phyloP scores from a whole-genome alignment of 30 jellyfish, hydroid and myxozoan genomes.

The Aurelia sp. region DNA sequence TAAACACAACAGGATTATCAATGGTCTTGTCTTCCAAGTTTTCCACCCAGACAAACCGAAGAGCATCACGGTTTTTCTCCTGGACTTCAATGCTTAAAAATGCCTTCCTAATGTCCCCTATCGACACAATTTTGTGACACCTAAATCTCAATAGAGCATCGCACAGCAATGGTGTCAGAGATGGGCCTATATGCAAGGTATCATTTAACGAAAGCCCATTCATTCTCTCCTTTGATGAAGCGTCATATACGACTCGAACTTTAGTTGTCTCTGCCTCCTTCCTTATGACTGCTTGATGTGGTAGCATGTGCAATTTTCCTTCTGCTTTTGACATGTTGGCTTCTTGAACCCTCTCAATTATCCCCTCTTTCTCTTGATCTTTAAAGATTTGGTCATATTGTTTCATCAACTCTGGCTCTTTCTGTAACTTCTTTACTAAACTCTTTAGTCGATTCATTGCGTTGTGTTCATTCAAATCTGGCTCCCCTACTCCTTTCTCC shows the following conservation, averaged over 20 bases:
- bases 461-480: not conserved
- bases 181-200: not conserved
- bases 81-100: slow-evolving; percentile 12
- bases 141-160: slow-evolving; percentile 3
- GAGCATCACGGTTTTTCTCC: not conserved
- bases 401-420: slow-evolving; percentile 4
- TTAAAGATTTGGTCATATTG: not conserved
- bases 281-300: slow-evolving; percentile 24
- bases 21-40: not conserved
- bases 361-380: slow-evolving; percentile 10
- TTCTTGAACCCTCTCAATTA: not conserved
- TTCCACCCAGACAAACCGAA: not conserved
- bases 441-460: not conserved
- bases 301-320: not conserved
- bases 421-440: not conserved
- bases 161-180: not conserved
- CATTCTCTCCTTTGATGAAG: slow-evolving; percentile 4
- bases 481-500: not conserved
- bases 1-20: not conserved
- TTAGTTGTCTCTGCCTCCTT: slow-evolving; percentile 33
- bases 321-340: not conserved
- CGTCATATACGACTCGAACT: slow-evolving; percentile 11
- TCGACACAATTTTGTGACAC: not conserved
- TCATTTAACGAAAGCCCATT: slow-evolving; percentile 16
- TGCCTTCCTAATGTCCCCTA: slow-evolving; percentile 16